A percentile compares a stretch with the other conserved stretches of the same genome.
Conservation (phyloP, 2,888 invertebrate species). For the Tryphoninae sp. region DNA sequence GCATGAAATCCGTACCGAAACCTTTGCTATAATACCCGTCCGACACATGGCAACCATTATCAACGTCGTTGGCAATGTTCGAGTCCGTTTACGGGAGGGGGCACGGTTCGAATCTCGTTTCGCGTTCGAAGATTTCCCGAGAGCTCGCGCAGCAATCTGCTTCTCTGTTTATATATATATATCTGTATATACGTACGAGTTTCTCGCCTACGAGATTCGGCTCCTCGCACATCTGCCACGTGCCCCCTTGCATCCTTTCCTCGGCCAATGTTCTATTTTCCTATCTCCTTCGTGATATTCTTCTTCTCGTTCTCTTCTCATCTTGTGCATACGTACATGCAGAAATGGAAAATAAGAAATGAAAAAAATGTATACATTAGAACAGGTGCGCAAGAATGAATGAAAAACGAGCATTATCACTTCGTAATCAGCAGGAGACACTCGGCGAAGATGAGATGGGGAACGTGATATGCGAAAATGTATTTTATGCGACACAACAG, state of each 20-base stretch:
- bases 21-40: neutral
- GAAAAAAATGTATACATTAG: too few relatives aligned
- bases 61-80: slow-evolving; percentile 1
- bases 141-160: slow-evolving; percentile 23
- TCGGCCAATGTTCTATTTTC: neutral
- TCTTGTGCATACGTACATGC: neutral
- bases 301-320: neutral
- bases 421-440: slow-evolving; percentile 4
- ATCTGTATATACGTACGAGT: slow-evolving; percentile 16
- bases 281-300: slow-evolving; percentile 6
- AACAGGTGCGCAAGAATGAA: too few relatives aligned
- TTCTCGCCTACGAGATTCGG: slow-evolving; percentile 33
- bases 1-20: neutral
- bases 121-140: slow-evolving; percentile 50
- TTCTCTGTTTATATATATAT: neutral
- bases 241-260: slow-evolving; percentile 2
- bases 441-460: slow-evolving; percentile 3
- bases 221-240: slow-evolving; percentile 28
- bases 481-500: neutral
- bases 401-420: slow-evolving; percentile 14
- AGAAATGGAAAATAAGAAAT: too few relatives aligned
- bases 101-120: slow-evolving; percentile 52
- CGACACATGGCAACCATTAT: slow-evolving; percentile 17
- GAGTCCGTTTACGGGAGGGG: slow-evolving; percentile 15
- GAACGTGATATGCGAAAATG: neutral